Evolutionary conservation across 2,888 invertebrate genomes (phyloP).

Genomic region (Esperia sulphurella): DNA sequence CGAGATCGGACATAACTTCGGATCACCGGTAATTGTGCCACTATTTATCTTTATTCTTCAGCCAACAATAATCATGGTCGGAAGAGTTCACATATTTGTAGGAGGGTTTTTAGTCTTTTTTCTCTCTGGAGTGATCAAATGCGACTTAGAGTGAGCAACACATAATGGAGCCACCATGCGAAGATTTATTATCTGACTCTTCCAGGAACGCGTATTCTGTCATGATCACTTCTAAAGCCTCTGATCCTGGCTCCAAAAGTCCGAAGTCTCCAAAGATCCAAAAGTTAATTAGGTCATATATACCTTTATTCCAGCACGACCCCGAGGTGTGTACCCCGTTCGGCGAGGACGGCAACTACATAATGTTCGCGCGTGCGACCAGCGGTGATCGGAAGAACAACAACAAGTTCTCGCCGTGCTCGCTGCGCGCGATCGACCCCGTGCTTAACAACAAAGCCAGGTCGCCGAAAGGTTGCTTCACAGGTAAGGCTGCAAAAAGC

Average conservation of each 20-base stretch:
- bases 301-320: slow-evolving; percentile 85
- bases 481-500: slow-evolving; percentile 73
- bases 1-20: slow-evolving; percentile 99
- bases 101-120: too few relatives aligned
- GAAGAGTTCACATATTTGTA: too few relatives aligned
- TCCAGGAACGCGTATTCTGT: too few relatives aligned
- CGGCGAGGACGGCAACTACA: slow-evolving; percentile 98
- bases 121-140: too few relatives aligned
- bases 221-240: too few relatives aligned
- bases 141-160: too few relatives aligned
- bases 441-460: slow-evolving; percentile 95
- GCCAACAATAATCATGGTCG: too few relatives aligned
- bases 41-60: too few relatives aligned
- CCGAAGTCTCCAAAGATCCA: too few relatives aligned
- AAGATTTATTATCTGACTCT: too few relatives aligned
- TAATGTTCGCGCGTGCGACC: slow-evolving; percentile 99
- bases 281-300: background rate
- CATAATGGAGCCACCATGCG: too few relatives aligned
- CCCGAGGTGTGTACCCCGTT: slow-evolving; percentile 96
- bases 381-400: slow-evolving; percentile 99
- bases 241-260: too few relatives aligned
- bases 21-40: slow-evolving; percentile 87
- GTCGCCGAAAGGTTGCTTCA: slow-evolving; percentile 94
- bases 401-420: slow-evolving; percentile 97
- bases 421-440: slow-evolving; percentile 93